Conservation (phyloP, 2,113 vertebrate genomes). For the Ochotona princeps region DNA sequence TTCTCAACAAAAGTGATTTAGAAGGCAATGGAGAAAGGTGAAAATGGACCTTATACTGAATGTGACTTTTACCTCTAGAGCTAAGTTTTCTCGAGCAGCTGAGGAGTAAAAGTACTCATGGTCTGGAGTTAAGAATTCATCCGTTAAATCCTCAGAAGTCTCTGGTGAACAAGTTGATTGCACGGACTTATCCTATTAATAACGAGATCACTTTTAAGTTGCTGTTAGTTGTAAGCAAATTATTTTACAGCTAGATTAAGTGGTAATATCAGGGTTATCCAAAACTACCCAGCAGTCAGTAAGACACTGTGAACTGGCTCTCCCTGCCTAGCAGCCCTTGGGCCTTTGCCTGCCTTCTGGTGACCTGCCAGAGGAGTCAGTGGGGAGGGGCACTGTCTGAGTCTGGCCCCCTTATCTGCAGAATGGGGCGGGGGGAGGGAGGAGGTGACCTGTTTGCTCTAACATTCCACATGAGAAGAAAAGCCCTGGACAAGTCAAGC, state of each 20-base stretch:
- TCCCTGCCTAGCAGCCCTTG: not conserved
- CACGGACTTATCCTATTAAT: constrained; percentile 68
- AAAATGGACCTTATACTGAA: constrained; percentile 50
- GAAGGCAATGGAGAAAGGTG: constrained; percentile 24
- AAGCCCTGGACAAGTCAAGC: not conserved
- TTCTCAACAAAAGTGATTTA: constrained; percentile 27
- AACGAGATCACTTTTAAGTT: constrained; percentile 64
- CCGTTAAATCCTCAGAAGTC: constrained; percentile 75
- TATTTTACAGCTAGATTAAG: not conserved
- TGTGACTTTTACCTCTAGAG: constrained; percentile 78
- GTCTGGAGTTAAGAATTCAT: constrained; percentile 84
- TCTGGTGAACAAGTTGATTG: constrained; percentile 59
- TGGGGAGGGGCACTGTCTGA: not conserved
- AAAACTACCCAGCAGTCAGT: not conserved
- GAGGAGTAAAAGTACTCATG: constrained; percentile 69
- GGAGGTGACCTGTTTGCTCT: not conserved
- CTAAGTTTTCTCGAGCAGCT: constrained; percentile 65
- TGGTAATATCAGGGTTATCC: not conserved
- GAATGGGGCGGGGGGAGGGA: not conserved
- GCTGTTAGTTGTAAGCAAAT: constrained; percentile 34
- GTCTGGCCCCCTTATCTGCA: not conserved
- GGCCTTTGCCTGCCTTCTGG: not conserved
- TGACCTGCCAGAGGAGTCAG: not conserved
- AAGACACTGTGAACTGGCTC: not conserved
- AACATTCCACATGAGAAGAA: constrained; percentile 32